Base-by-base conservation (phyloP, 1,140 invertebrate species). In the Hyles euphorbiae region DNA sequence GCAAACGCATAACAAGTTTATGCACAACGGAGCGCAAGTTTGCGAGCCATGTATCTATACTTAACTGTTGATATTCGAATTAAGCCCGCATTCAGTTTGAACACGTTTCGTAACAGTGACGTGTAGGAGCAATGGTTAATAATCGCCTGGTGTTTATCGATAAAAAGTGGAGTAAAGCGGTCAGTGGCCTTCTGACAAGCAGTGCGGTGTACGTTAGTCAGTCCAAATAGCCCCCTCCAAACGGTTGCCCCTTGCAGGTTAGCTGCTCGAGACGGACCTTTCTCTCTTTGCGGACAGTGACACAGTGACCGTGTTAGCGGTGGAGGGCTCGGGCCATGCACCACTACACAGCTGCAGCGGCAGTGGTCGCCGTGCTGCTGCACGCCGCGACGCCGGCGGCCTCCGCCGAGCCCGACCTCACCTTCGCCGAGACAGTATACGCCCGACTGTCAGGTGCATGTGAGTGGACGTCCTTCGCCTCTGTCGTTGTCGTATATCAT, bases 261-360 rank as follows among this genome's bases (percentile, higher is more conserved):
- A 62, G 51, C 56, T 61, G 63, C 56, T 55, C 62, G 60, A 60
- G 72, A 65, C 74, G 63, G 71, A 78, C 81, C 84, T 86, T 84
- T 87, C 83, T 86, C 84, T 86, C 61, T 53, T 59, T 63, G 57
- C 72, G 72, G 78, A 64, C 83, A 87, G 83, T 85, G 83, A 76
- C 78, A 85, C 65, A 79, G 78, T 84, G 80, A 81, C 81, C 83
- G 82, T 80, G 75, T 80, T 77, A 61, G 60, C 74, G 67, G 74
- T 62, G 69, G 74, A 77, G 73, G 76, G 77, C 69, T 74, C 71
- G 51, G 60, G 77, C 75, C 75, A 84, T 84, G 83, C 74, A 72
- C 78, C 72, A 73, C 62, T 61, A 72, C 60, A 70, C 53, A 52
- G 56, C 68, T 33, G 55, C 72, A 48, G 59, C 66, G 45, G 55